phyloP scores from a whole-genome alignment of 2,113 vertebrate genomes.

The Mobula hypostoma region DNA sequence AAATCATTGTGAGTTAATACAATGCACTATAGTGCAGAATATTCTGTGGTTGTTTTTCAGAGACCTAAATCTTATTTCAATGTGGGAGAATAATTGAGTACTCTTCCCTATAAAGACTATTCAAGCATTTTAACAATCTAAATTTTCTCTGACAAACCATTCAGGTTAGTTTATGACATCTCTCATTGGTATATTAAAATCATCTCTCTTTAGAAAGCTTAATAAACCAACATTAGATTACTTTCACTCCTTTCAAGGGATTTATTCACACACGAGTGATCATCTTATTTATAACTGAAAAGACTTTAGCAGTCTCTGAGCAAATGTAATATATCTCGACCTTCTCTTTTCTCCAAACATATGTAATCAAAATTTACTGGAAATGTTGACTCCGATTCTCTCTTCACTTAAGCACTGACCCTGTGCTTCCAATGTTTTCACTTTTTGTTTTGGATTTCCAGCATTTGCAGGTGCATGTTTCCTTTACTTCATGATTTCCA shows the following conservation, averaged over 20 bases:
- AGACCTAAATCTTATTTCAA: neutral
- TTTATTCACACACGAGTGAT: neutral
- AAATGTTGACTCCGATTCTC: no score
- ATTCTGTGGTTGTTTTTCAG: neutral
- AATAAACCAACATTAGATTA: slow-evolving; percentile 9
- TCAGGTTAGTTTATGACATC: neutral
- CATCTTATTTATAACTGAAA: neutral
- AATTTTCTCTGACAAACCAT: neutral
- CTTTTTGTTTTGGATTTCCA: no score
- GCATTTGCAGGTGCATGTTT: no score
- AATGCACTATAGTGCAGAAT: neutral
- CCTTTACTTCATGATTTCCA: no score
- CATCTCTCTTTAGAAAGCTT: neutral
- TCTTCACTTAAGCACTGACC: no score
- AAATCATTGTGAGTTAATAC: slow-evolving; percentile 3
- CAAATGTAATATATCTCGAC: neutral
- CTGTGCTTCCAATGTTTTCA: no score
- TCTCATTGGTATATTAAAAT: neutral
- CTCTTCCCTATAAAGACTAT: neutral
- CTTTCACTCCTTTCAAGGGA: neutral
- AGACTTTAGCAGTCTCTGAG: neutral
- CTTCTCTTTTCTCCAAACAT: neutral
- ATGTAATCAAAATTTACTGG: neutral
- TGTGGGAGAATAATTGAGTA: neutral
- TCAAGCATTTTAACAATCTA: neutral